Evolutionary conservation across 2,113 vertebrate species (phyloP).

Genomic region (Zapornia atra): DNA sequence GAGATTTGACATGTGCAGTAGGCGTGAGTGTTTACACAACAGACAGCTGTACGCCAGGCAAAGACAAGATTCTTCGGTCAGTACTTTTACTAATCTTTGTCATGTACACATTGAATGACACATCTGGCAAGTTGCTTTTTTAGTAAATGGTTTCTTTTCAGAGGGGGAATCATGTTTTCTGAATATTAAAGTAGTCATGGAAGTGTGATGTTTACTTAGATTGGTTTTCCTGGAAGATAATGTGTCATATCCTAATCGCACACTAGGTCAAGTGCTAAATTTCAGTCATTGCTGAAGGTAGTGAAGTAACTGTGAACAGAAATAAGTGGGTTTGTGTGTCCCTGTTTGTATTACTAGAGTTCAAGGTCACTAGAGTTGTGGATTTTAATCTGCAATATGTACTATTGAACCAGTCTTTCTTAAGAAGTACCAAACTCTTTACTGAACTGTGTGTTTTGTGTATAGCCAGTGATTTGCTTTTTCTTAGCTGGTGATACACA

Average conservation of each 20-base stretch:
- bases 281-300: not conserved
- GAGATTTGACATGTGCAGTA: not conserved
- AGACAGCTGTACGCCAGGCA: not conserved
- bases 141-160: not conserved
- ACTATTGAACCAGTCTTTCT: not conserved
- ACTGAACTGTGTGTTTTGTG: not conserved
- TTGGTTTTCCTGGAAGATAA: not conserved
- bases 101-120: not conserved
- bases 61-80: not conserved
- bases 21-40: not conserved
- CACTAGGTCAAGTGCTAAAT: not conserved
- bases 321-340: not conserved
- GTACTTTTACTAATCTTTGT: not conserved
- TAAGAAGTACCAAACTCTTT: not conserved
- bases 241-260: not conserved
- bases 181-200: not conserved
- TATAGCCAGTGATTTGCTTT: not conserved
- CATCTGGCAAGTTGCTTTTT: not conserved
- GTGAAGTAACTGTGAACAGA: slow-evolving; percentile 2
- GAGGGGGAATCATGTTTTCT: not conserved
- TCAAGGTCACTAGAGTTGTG: not conserved
- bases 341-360: not conserved
- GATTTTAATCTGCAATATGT: not conserved
- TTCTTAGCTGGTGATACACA: not conserved
- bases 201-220: not conserved